phyloP scores from a whole-genome alignment of 2,797 vertebrate species.

The Ataeniobius toweri region DNA sequence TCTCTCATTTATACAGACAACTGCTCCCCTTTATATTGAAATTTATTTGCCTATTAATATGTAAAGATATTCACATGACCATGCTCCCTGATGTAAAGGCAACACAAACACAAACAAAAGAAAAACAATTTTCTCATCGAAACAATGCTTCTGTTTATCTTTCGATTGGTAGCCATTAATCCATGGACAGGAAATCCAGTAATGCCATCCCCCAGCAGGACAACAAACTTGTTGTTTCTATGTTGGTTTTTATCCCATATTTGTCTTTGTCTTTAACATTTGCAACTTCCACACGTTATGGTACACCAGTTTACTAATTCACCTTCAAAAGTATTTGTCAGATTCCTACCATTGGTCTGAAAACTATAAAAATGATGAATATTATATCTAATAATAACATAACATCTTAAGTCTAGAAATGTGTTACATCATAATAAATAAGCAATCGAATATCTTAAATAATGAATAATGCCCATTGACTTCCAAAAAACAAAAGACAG shows the following conservation, averaged over 20 bases:
- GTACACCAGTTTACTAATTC: neutral
- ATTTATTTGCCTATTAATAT: conserved; percentile 44
- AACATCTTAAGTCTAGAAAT: neutral
- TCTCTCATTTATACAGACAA: conserved; percentile 59
- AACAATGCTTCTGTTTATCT: neutral
- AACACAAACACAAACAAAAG: conserved; percentile 6
- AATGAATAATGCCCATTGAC: too few relatives aligned
- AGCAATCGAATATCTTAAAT: neutral
- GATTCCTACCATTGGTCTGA: neutral
- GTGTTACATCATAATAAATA: neutral
- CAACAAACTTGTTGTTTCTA: neutral
- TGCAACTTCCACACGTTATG: neutral
- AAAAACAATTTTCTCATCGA: neutral
- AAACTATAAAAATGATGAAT: neutral
- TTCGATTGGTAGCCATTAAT: conserved; percentile 6
- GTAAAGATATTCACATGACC: conserved; percentile 37
- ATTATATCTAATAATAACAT: neutral
- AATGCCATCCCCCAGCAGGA: conserved; percentile 1
- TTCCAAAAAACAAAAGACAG: too few relatives aligned
- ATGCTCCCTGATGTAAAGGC: neutral
- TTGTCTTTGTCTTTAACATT: neutral
- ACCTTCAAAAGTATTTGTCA: neutral
- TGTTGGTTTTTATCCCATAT: neutral
- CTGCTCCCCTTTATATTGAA: conserved; percentile 54
- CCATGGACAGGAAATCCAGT: neutral